Conservation (phyloP, 2,888 invertebrate genomes). For the Cheiracanthium punctorium region DNA sequence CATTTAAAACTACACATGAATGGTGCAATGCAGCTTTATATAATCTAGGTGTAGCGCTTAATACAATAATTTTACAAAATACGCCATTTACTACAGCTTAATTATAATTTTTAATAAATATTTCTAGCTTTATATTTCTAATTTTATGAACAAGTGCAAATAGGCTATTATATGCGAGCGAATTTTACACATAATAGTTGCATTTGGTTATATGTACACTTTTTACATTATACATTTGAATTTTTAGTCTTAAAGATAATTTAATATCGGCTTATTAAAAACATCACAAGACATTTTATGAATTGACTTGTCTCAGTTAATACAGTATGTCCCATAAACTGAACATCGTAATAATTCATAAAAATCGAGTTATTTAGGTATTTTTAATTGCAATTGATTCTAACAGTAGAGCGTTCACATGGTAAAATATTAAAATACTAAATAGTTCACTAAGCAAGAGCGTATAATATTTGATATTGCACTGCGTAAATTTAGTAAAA, state of each 20-base stretch:
- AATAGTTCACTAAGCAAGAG: too few relatives aligned
- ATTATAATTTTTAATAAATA: not conserved
- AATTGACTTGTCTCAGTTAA: too few relatives aligned
- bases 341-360: too few relatives aligned
- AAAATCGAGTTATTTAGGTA: too few relatives aligned
- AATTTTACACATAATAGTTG: constrained; percentile 30
- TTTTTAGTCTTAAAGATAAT: not conserved
- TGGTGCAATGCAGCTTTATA: not conserved
- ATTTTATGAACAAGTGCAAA: constrained; percentile 34
- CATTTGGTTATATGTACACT: constrained; percentile 41
- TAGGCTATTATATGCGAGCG: constrained; percentile 11
- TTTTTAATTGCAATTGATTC: too few relatives aligned
- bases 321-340: too few relatives aligned
- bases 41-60: not conserved
- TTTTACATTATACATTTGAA: constrained; percentile 18
- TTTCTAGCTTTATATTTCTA: constrained; percentile 14
- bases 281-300: too few relatives aligned
- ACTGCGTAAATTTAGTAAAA: too few relatives aligned
- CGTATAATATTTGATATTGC: too few relatives aligned
- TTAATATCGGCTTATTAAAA: too few relatives aligned
- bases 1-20: constrained; percentile 3
- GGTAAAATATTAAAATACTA: too few relatives aligned
- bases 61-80: not conserved
- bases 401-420: too few relatives aligned
- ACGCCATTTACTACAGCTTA: constrained; percentile 11